phyloP scores from a whole-genome alignment of 2,113 vertebrate genomes.

The Isichthys henryi region DNA sequence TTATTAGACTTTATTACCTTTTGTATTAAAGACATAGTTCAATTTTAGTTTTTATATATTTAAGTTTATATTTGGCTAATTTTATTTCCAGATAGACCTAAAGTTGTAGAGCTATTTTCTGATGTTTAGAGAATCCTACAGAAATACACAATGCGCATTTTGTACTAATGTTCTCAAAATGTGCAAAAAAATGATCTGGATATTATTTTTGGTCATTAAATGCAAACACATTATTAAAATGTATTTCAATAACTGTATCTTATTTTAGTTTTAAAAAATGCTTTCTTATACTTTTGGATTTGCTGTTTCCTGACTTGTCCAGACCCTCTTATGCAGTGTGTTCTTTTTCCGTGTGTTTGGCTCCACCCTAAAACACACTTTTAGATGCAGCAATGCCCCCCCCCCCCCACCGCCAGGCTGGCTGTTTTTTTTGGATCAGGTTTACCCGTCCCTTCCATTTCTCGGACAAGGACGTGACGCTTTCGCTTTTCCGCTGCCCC shows the following conservation, averaged over 20 bases:
- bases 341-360: neutral
- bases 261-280: neutral
- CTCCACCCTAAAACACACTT: neutral
- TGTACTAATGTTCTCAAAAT: neutral
- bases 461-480: slow-evolving; percentile 59
- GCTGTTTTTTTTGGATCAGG: neutral
- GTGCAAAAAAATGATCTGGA: neutral
- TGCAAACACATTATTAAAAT: neutral
- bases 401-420: neutral
- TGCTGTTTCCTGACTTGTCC: neutral
- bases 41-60: neutral
- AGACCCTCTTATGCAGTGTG: neutral
- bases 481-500: slow-evolving; percentile 51
- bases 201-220: neutral
- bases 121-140: neutral
- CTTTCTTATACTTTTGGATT: neutral
- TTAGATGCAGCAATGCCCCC: neutral
- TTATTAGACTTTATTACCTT: neutral
- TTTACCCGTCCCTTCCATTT: neutral
- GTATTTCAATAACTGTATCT: neutral
- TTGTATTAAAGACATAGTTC: neutral
- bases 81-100: neutral
- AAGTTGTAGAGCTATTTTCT: neutral
- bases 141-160: neutral
- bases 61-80: neutral